These are phyloP conservation scores for Brenthis daphne DNA, from an alignment of 2,888 invertebrate species.

Conservation along the genomic window DNA sequence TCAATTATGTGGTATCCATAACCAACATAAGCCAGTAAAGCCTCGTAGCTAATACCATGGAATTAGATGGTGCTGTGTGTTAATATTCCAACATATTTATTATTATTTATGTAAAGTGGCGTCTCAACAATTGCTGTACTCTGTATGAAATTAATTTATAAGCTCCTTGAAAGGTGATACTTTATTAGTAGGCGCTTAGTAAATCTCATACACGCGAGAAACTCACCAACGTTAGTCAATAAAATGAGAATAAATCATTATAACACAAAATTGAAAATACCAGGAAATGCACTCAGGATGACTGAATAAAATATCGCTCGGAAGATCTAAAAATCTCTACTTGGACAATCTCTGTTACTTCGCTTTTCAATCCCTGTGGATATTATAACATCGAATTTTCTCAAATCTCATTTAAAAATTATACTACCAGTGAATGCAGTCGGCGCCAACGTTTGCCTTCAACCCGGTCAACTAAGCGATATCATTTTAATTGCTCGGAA, in stretches of 20 bases:
- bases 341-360: constrained; percentile 2
- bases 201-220: neutral
- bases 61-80: too few species aligned
- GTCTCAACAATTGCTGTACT: too few species aligned
- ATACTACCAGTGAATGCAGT: constrained; percentile 3
- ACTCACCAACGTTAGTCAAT: neutral
- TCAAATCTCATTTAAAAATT: constrained; percentile 3
- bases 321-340: constrained; percentile 1
- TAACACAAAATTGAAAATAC: neutral
- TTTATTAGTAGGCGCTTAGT: too few species aligned
- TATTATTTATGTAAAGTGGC: too few species aligned
- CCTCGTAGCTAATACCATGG: too few species aligned
- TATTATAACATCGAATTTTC: neutral
- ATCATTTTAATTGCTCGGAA: constrained; percentile 35
- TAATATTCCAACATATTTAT: too few species aligned
- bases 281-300: neutral
- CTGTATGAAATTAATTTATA: too few species aligned
- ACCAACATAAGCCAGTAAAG: too few species aligned
- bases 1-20: too few species aligned
- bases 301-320: constrained; percentile 13
- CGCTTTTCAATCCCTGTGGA: constrained; percentile 1
- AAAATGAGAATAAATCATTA: neutral
- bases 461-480: constrained; percentile 24
- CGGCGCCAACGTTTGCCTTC: constrained; percentile 4
- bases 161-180: too few species aligned